A percentile compares a stretch with the other conserved stretches of the same genome.
Evolutionary conservation across 1,140 invertebrate species (phyloP).

Genomic region (Drosophila novamexicana): DNA sequence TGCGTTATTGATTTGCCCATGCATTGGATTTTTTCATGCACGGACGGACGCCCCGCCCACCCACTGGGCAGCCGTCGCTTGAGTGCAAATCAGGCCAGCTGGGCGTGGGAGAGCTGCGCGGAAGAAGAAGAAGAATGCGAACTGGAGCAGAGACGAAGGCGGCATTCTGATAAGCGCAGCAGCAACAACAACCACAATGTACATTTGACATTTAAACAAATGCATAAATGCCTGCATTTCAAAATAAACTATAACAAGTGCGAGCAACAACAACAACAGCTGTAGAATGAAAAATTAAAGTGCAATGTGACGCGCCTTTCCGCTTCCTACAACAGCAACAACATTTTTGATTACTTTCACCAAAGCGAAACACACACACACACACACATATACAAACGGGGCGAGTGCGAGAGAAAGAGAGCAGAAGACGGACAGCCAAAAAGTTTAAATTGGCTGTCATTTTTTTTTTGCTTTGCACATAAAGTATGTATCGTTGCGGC

Average conservation of each 20-base stretch:
- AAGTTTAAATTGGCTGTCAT: constrained; percentile 66
- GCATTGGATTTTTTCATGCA: constrained; percentile 18
- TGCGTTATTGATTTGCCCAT: constrained; percentile 19
- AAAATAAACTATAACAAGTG: constrained; percentile 49
- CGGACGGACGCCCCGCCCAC: background rate
- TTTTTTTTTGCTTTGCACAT: constrained; percentile 55
- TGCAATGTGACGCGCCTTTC: constrained; percentile 25
- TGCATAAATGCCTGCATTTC: constrained; percentile 29
- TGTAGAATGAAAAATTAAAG: constrained; percentile 22
- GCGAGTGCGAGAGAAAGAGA: constrained; percentile 27
- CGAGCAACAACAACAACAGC: constrained; percentile 8
- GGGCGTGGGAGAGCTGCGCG: constrained; percentile 13
- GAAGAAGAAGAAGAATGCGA: background rate
- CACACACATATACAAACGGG: background rate
- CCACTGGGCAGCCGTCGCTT: constrained; percentile 4
- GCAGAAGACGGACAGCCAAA: constrained; percentile 32
- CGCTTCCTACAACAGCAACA: constrained; percentile 31
- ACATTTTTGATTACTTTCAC: constrained; percentile 73
- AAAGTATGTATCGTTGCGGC: constrained; percentile 24
- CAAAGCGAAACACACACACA: constrained; percentile 32
- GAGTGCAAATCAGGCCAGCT: constrained; percentile 18
- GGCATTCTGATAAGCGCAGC: constrained; percentile 15
- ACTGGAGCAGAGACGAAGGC: constrained; percentile 1
- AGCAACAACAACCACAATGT: background rate
- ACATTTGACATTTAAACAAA: constrained; percentile 29